These are phyloP conservation scores for Gryllus bimaculatus DNA, from an alignment of 1,140 invertebrate genomes.

Conservation along the genomic window DNA sequence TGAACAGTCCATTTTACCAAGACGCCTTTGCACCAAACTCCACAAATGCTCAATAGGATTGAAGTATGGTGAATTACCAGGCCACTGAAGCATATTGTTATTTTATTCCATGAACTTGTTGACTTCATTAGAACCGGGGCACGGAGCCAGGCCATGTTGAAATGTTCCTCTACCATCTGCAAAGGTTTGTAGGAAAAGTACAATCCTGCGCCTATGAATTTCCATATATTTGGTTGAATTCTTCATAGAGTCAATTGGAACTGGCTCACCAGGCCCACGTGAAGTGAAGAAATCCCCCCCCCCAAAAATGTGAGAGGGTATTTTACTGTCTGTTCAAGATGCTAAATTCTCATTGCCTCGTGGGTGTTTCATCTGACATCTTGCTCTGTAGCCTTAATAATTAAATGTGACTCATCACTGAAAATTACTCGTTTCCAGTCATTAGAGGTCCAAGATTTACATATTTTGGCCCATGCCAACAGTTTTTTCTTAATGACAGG, in stretches of 20 bases:
- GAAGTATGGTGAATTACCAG: constrained; percentile 17
- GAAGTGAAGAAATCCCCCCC: constrained; percentile 8
- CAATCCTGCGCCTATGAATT: no score
- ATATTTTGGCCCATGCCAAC: neutral
- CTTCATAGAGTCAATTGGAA: constrained; percentile 8
- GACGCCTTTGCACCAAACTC: neutral
- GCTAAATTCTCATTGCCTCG: neutral
- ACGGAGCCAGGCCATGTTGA: constrained; percentile 10
- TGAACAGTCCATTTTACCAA: constrained; percentile 8
- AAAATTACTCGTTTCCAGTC: constrained; percentile 15
- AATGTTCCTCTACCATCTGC: constrained; percentile 4
- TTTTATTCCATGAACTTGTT: neutral
- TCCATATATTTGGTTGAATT: constrained; percentile 7
- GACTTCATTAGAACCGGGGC: neutral
- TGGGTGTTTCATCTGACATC: neutral
- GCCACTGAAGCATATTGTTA: constrained; percentile 1
- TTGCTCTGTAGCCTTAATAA: constrained; percentile 15
- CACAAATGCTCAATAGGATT: constrained; percentile 17
- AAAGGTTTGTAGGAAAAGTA: neutral
- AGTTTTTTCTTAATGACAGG: neutral
- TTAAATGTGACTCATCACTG: constrained; percentile 16
- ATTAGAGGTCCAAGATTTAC: constrained; percentile 6
- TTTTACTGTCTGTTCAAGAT: constrained; percentile 9
- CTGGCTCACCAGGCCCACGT: constrained; percentile 8
- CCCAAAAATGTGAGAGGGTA: constrained; percentile 4